Evolutionary conservation across 2,888 invertebrate genomes (phyloP), one percentile per base, ranked within the genome.

Genomic region (Tenthredo amoena): DNA sequence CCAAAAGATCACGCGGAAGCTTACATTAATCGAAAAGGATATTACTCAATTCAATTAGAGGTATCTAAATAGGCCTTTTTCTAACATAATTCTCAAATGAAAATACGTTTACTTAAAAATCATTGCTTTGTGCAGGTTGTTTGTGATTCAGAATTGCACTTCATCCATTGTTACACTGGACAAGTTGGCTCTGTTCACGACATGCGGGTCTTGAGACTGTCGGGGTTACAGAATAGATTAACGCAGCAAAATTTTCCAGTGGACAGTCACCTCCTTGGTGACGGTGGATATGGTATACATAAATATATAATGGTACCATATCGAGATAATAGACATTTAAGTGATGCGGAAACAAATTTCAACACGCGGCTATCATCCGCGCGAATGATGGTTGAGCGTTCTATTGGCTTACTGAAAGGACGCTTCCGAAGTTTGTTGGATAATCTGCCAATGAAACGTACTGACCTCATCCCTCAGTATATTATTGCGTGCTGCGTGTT

Each of bases 41-140:
- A 86, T 72, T 86, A 88, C 77, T 88, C 88, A 9, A 88, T 88
- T 2, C 86, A 88, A 81, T 58, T 87, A 18, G 88, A 88, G 85
- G 87, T 87, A 85, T 15, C 7, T 6, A 43, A 10, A 55, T 50
- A 50, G 12, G 50, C 50, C 50, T 50, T 77, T 18, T 74, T n/a
- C 6, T 5, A n/a, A 40, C 2, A 74, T 74, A 74, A 74, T n/a
- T 50, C 50, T 50, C 31, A 12, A 74, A 74, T 74, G 37, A 74
- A 21, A 74, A 50, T 50, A 15, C 50, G 50, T 50, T 5, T 50
- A 50, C 50, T 50, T 50, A 6, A 50, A 50, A 50, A 50, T 50
- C 50, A 55, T 55, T 15, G 55, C 31, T 10, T 26, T 65, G 62
- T 10, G 40, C 21, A 87, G 86, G 85, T 79, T 79, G 86, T 87